phyloP scores from a whole-genome alignment of 2,797 vertebrate genomes.

The Eulemur mongoz region DNA sequence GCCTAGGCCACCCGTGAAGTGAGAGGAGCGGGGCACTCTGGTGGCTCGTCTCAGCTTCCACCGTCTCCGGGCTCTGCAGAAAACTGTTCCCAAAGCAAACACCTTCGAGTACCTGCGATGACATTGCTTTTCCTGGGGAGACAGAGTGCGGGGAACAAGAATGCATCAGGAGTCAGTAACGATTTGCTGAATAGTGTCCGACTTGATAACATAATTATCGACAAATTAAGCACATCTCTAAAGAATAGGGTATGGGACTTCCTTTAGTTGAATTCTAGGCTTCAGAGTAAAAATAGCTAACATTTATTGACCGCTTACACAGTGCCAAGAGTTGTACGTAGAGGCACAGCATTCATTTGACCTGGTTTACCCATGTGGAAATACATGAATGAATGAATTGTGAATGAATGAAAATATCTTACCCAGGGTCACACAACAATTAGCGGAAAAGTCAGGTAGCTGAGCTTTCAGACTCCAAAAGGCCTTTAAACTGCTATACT shows the following conservation, averaged over 20 bases:
- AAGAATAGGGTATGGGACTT: neutral
- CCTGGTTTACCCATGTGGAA: neutral
- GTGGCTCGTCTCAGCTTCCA: neutral
- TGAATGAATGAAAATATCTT: neutral
- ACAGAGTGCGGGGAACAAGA: neutral
- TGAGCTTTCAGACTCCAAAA: constrained; percentile 26
- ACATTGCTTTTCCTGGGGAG: constrained; percentile 63
- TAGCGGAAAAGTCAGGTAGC: constrained; percentile 29
- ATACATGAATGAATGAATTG: neutral
- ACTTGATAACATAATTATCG: neutral
- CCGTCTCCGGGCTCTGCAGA: neutral
- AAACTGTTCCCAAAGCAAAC: constrained; percentile 13
- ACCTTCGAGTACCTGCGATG: constrained; percentile 42
- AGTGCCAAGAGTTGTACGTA: neutral
- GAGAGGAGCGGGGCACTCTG: neutral
- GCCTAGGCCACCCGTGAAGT: neutral
- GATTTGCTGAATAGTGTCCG: neutral
- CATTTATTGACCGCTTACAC: neutral
- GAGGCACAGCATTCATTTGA: neutral
- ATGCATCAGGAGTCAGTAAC: neutral
- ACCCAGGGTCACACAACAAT: constrained; percentile 42
- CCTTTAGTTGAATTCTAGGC: neutral
- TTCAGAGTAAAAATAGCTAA: neutral
- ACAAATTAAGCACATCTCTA: neutral
- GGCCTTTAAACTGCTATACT: neutral